Evolutionary conservation across 2,888 invertebrate genomes (phyloP), one percentile per base, ranked within the genome.

Genomic region (Drosophila mettleri): DNA sequence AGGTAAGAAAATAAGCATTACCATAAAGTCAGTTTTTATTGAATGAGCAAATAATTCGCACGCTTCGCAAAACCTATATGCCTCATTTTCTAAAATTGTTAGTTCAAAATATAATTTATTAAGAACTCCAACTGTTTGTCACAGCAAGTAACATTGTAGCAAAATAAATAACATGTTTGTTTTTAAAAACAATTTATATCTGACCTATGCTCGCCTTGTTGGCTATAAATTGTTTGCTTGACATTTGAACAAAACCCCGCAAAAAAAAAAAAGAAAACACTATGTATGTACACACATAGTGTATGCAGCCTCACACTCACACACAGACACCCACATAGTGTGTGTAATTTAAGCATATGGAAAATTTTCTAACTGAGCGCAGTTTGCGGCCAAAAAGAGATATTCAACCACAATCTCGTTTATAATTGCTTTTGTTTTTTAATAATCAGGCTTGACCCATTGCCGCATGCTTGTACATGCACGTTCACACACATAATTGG

Each of bases 381-480:
- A 74, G 74, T 76, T 83, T 72, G 73, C 52, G 34, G 53, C 14
- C 46, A 78, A 69, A 68, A 45, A 48, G 77, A 79, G 69, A 84
- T 80, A 70, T 57, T 54, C 58, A 62, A 55, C 79, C 84, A 67
- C 65, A 77, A 66, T 69, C 62, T 77, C 57, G 66, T 53, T 62
- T 78, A 75, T 84, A 84, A 84, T 84, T 84, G 80, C 86, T 84
- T 84, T 84, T 86, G 85, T 86, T 84, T 84, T 83, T 84, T 86
- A 84, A 84, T 84, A 86, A 81, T 81, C 85, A 81, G 71, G 72
- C 82, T 67, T 74, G 79, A 84, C 86, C 86, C 81, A 60, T 18
- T 55, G 63, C 54, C 51, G 27, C n/a, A 63, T 34, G 58, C 53
- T 38, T 24, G 24, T 48, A 18, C 39, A 43, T 27, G 22, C 31